Percentiles rank a stretch among this genome's conserved stretches.
These are phyloP conservation scores for Grus americana DNA, from an alignment of 2,113 vertebrate genomes.

Conservation along the genomic window DNA sequence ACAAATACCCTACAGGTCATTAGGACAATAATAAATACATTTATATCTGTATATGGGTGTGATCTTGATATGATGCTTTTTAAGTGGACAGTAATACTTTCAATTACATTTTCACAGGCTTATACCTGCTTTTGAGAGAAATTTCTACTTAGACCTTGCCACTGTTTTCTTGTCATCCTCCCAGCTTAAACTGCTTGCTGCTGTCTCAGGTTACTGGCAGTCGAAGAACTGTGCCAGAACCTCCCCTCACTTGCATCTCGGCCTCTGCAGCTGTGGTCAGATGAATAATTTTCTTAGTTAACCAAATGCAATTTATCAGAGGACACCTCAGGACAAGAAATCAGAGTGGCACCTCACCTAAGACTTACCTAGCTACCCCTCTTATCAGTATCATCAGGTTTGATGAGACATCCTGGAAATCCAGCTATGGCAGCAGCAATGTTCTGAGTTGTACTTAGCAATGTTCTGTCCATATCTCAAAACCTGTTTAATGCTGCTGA, in stretches of 20 bases:
- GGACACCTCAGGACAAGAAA: slow-evolving; percentile 3
- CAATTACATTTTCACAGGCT: not conserved
- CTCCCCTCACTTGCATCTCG: not conserved
- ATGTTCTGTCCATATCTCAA: not conserved
- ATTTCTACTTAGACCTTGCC: not conserved
- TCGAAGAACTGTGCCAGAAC: not conserved
- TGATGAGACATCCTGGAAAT: not conserved
- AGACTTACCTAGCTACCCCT: not conserved
- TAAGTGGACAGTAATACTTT: not conserved
- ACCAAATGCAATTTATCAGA: not conserved
- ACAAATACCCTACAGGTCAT: not conserved
- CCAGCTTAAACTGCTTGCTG: not conserved
- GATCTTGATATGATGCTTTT: not conserved
- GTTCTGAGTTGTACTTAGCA: not conserved
- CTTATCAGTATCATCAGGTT: not conserved
- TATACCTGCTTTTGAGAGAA: not conserved
- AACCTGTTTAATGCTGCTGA: not conserved
- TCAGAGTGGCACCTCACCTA: not conserved
- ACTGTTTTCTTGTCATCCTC: not conserved
- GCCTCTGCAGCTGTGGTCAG: not conserved
- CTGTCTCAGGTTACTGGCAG: not conserved
- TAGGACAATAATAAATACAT: not conserved
- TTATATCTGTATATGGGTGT: not conserved
- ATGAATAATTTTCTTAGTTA: not conserved
- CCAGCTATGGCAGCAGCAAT: not conserved